These are phyloP conservation scores for Pseudomyrmex sp. DNA, from an alignment of 1,140 invertebrate genomes.

Conservation along the genomic window DNA sequence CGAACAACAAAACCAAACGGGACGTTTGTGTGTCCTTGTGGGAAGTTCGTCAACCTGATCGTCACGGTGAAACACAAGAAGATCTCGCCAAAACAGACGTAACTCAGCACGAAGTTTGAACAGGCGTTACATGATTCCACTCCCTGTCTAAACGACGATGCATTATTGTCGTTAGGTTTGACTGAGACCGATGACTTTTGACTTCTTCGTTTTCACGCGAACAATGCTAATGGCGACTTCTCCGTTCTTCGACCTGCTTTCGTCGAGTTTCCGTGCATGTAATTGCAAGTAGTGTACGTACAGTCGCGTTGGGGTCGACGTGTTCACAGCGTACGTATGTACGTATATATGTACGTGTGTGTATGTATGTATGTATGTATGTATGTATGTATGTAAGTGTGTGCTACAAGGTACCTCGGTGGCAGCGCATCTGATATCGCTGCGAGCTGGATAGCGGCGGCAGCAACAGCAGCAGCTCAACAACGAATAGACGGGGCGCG, in stretches of 20 bases:
- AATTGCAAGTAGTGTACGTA: slow-evolving; percentile 21
- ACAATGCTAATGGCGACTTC: slow-evolving; percentile 35
- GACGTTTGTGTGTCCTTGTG: too few species aligned
- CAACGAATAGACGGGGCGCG: slow-evolving; percentile 34
- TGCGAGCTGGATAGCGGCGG: neutral
- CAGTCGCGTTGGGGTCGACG: neutral
- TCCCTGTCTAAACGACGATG: neutral
- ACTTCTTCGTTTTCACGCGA: slow-evolving; percentile 1
- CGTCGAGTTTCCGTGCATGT: slow-evolving; percentile 39
- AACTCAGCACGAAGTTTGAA: too few species aligned
- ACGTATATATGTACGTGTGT: neutral
- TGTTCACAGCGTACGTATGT: slow-evolving; percentile 4
- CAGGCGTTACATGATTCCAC: too few species aligned
- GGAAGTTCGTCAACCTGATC: too few species aligned
- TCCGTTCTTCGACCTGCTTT: slow-evolving; percentile 50
- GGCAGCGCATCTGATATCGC: slow-evolving; percentile 30
- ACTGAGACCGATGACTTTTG: slow-evolving; percentile 27
- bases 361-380: too few species aligned
- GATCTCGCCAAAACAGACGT: too few species aligned
- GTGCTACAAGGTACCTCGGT: neutral
- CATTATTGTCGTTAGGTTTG: slow-evolving; percentile 3
- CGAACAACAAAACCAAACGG: too few species aligned
- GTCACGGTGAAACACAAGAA: too few species aligned
- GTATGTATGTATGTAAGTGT: too few species aligned
- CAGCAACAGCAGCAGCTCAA: neutral